These are phyloP conservation scores for Chromis chromis DNA, from an alignment of 2,797 vertebrate species.

Conservation along the genomic window DNA sequence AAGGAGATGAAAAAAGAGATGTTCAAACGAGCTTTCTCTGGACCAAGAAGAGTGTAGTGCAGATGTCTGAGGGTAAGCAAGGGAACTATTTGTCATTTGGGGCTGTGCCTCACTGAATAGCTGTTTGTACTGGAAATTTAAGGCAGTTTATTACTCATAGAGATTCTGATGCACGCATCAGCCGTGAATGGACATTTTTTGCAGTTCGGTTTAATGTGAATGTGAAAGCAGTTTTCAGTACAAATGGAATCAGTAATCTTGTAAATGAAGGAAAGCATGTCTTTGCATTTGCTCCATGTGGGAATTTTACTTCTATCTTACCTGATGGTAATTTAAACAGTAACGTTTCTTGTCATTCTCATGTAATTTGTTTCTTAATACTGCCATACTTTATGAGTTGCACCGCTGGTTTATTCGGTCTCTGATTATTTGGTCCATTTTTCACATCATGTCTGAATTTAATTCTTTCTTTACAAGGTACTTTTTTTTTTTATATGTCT, in stretches of 20 bases:
- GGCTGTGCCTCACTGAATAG: slow-evolving; percentile 76
- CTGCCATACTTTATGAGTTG: slow-evolving; percentile 58
- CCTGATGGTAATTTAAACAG: slow-evolving; percentile 65
- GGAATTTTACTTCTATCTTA: slow-evolving; percentile 68
- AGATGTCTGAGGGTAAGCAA: slow-evolving; percentile 80
- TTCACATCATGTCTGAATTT: slow-evolving; percentile 41
- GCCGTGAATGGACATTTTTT: slow-evolving; percentile 71
- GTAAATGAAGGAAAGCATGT: slow-evolving; percentile 81
- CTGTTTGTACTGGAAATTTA: slow-evolving; percentile 77
- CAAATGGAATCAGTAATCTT: slow-evolving; percentile 76
- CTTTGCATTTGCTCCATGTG: slow-evolving; percentile 71
- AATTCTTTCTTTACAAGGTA: slow-evolving; percentile 29
- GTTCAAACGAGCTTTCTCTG: slow-evolving; percentile 75
- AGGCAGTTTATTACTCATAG: slow-evolving; percentile 73
- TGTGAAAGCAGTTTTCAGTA: slow-evolving; percentile 76
- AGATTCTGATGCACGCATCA: slow-evolving; percentile 74
- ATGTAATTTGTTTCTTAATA: slow-evolving; percentile 56
- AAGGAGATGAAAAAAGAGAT: slow-evolving; percentile 66
- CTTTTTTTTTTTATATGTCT: slow-evolving; percentile 26
- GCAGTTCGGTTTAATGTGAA: slow-evolving; percentile 77
- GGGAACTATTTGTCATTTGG: slow-evolving; percentile 71
- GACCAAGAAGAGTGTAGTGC: slow-evolving; percentile 72
- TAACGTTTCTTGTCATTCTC: slow-evolving; percentile 62
- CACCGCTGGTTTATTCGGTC: slow-evolving; percentile 38
- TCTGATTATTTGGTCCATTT: slow-evolving; percentile 28